Percentiles rank a stretch among this genome's conserved stretches.
Evolutionary conservation across 2,797 vertebrate species (phyloP).

Genomic region (Psittacula derbiana): DNA sequence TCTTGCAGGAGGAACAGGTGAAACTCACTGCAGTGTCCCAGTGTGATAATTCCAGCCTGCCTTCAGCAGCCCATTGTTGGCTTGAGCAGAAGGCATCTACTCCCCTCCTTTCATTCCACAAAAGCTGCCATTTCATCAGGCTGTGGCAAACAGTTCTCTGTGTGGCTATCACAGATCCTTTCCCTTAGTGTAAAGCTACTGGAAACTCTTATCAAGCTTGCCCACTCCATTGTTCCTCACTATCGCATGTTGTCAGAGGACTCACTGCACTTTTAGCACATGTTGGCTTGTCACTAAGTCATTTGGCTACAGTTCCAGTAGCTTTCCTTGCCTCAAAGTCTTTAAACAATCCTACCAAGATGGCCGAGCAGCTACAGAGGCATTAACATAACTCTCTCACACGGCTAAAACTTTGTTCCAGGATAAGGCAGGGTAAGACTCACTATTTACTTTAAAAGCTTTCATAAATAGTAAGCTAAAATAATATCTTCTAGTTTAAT

Average conservation of each 20-base stretch:
- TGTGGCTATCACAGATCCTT: neutral
- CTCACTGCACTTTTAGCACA: neutral
- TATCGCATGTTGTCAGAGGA: neutral
- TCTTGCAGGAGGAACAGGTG: neutral
- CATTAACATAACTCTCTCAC: neutral
- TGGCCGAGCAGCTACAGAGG: neutral
- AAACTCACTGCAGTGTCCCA: neutral
- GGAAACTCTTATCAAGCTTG: constrained; percentile 36
- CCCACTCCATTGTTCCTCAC: constrained; percentile 19
- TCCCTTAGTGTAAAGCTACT: neutral
- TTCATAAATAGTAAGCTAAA: constrained; percentile 4
- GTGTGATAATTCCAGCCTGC: neutral
- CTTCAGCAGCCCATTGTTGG: neutral
- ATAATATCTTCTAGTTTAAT: neutral
- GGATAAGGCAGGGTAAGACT: neutral
- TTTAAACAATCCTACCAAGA: constrained; percentile 29
- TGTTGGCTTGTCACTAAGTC: neutral
- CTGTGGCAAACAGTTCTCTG: neutral
- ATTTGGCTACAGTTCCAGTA: neutral
- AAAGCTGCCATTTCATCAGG: neutral
- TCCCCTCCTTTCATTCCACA: neutral
- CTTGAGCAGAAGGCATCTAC: neutral
- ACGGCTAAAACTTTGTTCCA: neutral
- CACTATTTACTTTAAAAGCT: neutral
- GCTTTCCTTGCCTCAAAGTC: neutral